Evolutionary conservation across 2,797 vertebrate genomes (phyloP).

Genomic region (Diglossa cyanea): DNA sequence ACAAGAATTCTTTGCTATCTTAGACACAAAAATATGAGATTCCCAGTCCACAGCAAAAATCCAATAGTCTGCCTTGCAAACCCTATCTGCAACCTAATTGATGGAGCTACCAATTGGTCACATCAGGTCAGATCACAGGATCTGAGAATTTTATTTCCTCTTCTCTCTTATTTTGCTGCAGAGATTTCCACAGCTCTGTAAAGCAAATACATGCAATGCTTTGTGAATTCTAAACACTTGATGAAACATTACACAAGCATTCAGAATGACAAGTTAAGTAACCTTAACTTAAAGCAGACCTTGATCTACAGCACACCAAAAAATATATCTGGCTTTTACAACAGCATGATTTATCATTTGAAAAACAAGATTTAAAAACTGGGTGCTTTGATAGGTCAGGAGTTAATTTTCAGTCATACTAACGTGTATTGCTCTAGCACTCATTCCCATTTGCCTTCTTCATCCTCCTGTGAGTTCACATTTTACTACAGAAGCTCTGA

Average conservation of each 20-base stretch:
- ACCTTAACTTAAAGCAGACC: constrained; percentile 51
- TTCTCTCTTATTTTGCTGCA: neutral
- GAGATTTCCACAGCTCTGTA: neutral
- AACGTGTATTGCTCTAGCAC: neutral
- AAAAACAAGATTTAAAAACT: constrained; percentile 15
- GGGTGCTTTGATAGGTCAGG: neutral
- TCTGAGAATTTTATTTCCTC: neutral
- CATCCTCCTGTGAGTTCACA: neutral
- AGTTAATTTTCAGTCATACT: neutral
- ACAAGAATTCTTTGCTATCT: neutral
- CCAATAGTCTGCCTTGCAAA: neutral
- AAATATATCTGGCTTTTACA: neutral
- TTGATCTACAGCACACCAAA: neutral
- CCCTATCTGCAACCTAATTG: rapidly evolving
- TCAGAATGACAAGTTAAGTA: constrained; percentile 44
- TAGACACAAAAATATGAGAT: neutral
- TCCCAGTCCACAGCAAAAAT: neutral
- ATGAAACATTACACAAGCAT: constrained; percentile 25
- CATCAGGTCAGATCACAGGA: neutral
- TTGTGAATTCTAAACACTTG: neutral
- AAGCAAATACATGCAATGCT: neutral
- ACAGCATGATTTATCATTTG: neutral
- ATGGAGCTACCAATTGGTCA: neutral
- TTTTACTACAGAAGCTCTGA: neutral
- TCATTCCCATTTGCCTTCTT: neutral